Base-by-base conservation (phyloP, 2,888 invertebrate genomes). In the Dasypogon diadema region DNA sequence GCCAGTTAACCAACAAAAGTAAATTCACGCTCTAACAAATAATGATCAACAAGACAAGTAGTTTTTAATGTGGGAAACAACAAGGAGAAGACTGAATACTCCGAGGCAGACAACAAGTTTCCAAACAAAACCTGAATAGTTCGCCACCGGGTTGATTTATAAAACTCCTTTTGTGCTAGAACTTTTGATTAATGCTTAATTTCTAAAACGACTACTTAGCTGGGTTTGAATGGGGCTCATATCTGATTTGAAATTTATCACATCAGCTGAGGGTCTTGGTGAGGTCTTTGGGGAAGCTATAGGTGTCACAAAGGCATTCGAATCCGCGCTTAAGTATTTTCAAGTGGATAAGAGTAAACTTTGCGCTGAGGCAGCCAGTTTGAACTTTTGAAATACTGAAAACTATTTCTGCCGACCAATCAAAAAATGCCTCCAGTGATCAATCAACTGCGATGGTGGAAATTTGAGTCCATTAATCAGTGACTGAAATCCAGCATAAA, bases 121-220 rank as follows among this genome's bases (percentile, higher is more conserved):
- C 70, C 70, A 54, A 70, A 70, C 70, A 70, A 70, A 70, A 70
- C 54, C 65, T 54, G 70, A 70, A 54, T 54, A 70, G 34, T 70
- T 37, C 70, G 70, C 70, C 70, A 70, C 70, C 70, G 70, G 37
- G 70, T 54, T 70, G 70, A 70, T 70, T 70, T 70, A 70, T 70
- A 70, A 70, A 70, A 70, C 70, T 70, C 54, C 70, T 54, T 68
- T 70, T 70, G 70, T 70, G 54, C 70, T 22, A 34, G 54, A 51
- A 54, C 54, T 54, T 70, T 70, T 70, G 70, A 70, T 70, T 70
- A 70, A 70, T 70, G 70, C 54, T 51, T 30, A 54, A 70, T 70
- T 70, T 70, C 70, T 70, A 54, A 68, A 70, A 51, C 42, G 70
- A 54, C 54, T 70, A 51, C 54, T 51, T 54, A 54, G 30, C 70